phyloP scores from a whole-genome alignment of 2,797 vertebrate species.

The Loriculus beryllinus region DNA sequence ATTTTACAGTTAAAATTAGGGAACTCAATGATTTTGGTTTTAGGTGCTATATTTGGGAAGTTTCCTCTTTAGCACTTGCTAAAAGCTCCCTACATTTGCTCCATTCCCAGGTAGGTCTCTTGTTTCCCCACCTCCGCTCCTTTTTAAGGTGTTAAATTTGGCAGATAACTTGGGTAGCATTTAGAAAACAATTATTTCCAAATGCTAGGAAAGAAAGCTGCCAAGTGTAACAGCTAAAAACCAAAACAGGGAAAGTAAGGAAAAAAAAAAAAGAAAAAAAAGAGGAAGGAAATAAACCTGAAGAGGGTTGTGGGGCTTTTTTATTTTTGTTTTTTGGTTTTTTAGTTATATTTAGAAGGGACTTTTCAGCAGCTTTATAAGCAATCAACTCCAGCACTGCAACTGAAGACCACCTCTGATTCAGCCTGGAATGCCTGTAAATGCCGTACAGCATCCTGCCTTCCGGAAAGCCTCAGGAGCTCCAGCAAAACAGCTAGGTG shows the following conservation, averaged over 20 bases:
- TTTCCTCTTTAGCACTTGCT: slow-evolving; percentile 5
- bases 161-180: slow-evolving; percentile 34
- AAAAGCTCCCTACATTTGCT: neutral
- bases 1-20: neutral
- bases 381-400: neutral
- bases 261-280: neutral
- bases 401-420: slow-evolving; percentile 30
- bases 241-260: neutral
- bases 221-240: slow-evolving; percentile 45
- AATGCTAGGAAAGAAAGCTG: slow-evolving; percentile 42
- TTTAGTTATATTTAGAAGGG: neutral
- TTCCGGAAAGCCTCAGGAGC: neutral
- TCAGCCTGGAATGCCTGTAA: neutral
- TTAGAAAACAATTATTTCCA: slow-evolving; percentile 66
- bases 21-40: neutral
- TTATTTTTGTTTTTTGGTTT: neutral
- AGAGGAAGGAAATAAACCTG: neutral
- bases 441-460: neutral
- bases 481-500: neutral
- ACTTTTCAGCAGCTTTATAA: slow-evolving; percentile 48
- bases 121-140: accelerated
- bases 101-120: slow-evolving; percentile 34
- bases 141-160: slow-evolving; percentile 56
- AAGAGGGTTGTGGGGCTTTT: neutral
- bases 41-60: slow-evolving; percentile 8